phyloP scores from a whole-genome alignment of 2,888 invertebrate genomes.

The Bursaphelenchus okinawaensis region DNA sequence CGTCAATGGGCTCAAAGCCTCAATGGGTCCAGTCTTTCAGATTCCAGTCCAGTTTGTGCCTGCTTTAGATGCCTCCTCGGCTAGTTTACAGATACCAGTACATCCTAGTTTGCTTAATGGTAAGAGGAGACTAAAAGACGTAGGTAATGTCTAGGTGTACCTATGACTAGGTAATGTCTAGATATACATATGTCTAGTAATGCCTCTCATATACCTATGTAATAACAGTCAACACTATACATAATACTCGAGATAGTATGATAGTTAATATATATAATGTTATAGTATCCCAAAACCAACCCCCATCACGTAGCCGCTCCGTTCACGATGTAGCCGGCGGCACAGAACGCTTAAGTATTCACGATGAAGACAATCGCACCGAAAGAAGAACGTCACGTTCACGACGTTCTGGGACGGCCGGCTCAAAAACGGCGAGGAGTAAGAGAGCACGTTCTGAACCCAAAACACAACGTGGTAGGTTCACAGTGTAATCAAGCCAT shows the following conservation, averaged over 20 bases:
- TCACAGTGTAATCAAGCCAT: no score
- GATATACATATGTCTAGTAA: no score
- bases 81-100: constrained; percentile 13
- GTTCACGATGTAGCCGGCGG: constrained; percentile 8
- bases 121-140: no score
- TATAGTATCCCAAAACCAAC: not conserved
- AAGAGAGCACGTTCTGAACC: constrained; percentile 3
- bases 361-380: constrained; percentile 3
- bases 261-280: no score
- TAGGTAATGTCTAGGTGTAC: no score
- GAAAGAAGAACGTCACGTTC: constrained; percentile 1
- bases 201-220: no score
- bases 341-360: constrained; percentile 11
- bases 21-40: constrained; percentile 11
- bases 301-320: constrained; percentile 4
- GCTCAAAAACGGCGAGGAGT: not conserved
- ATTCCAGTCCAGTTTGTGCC: constrained; percentile 13
- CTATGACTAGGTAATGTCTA: no score
- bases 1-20: not conserved
- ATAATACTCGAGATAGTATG: no score
- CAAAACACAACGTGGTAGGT: constrained; percentile 1
- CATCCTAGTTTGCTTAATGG: constrained; percentile 11
- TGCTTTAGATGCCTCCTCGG: constrained; percentile 11
- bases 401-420: not conserved
- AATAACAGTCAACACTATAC: no score